Base-by-base conservation (phyloP, 2,113 vertebrate species). In the Setophaga coronata region DNA sequence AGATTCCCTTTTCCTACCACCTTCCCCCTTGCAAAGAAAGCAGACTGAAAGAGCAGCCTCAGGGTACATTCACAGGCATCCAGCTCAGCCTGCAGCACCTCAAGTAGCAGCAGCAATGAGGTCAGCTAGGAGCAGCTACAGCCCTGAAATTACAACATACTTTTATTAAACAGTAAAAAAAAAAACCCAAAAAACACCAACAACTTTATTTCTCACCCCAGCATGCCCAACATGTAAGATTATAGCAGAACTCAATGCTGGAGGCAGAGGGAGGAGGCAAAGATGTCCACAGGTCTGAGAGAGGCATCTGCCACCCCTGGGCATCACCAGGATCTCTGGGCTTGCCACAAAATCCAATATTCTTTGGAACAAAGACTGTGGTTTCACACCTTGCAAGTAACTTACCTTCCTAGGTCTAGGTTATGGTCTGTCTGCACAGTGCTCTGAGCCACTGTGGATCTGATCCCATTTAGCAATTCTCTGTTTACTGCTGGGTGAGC, bases 221-320 rank as follows among this genome's bases (percentile, higher is more conserved):
- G 23, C 4, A 38, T 8, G 10, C 31, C 33, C 34, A 74, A 20
- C 4, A 38, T 8, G 10, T 61, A 57, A 53, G 19, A 28, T 47
- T 43, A 43, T 2, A 9, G 42, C 3, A 26, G 66, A 85, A 80
- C 9, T 36, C 11, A 12, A 2, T 18, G 26, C 13, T 38, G 79
- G 48, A 76, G 61, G 40, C 43, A 88, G 47, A 71, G 14, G 3
- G 38, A 3, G 34, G 34, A 72, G 19, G 57, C 23, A 71, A 47
- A 34, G 31, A 54, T 25, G 19, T 14, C 31, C 20, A 34, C 8
- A 25, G n/a, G 13, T 58, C 29, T 31, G 26, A 53, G 26, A 78
- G 42, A 4, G 43, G 43, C 51, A 67, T 36, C 17, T 34, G n/a
- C 29, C 16, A 34, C 38, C 20, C 12, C 6, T 0, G 0, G 51